Conservation (phyloP, 2,888 invertebrate genomes). For the Empis livida region DNA sequence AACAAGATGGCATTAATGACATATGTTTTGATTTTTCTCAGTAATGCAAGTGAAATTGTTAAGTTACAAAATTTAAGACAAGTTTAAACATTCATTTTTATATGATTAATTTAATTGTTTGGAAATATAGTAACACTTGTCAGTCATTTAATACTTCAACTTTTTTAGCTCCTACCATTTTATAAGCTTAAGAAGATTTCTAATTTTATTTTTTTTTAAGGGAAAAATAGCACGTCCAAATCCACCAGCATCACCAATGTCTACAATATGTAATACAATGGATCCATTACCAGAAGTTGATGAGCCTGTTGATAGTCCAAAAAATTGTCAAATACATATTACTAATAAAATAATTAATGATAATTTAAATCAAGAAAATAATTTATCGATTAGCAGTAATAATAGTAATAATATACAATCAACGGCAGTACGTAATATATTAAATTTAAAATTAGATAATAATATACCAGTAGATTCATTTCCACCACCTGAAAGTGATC, state of each 20-base stretch:
- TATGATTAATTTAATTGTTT: too few species aligned
- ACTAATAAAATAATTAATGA: not conserved
- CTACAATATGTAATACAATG: conserved; percentile 22
- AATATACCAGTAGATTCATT: conserved; percentile 16
- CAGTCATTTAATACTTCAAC: too few species aligned
- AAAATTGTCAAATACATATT: conserved; percentile 7
- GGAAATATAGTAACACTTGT: too few species aligned
- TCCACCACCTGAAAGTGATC: conserved; percentile 20
- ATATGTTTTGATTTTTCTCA: too few species aligned
- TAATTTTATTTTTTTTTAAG: conserved; percentile 2
- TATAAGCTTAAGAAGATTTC: not conserved
- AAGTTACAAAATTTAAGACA: not conserved
- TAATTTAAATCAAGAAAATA: not conserved
- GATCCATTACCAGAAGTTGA: conserved; percentile 36
- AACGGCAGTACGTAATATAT: not conserved
- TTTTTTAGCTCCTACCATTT: not conserved
- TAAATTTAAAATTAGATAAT: conserved; percentile 5
- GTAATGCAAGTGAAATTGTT: conserved; percentile 3
- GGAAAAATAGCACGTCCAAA: conserved; percentile 11
- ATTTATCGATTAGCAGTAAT: not conserved
- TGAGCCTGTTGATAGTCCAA: conserved; percentile 31
- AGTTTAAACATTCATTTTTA: too few species aligned
- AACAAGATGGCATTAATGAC: too few species aligned
- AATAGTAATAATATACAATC: not conserved
- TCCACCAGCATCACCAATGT: conserved; percentile 14